Conservation (phyloP, 2,797 vertebrate species). For the Chrysocyon brachyurus region DNA sequence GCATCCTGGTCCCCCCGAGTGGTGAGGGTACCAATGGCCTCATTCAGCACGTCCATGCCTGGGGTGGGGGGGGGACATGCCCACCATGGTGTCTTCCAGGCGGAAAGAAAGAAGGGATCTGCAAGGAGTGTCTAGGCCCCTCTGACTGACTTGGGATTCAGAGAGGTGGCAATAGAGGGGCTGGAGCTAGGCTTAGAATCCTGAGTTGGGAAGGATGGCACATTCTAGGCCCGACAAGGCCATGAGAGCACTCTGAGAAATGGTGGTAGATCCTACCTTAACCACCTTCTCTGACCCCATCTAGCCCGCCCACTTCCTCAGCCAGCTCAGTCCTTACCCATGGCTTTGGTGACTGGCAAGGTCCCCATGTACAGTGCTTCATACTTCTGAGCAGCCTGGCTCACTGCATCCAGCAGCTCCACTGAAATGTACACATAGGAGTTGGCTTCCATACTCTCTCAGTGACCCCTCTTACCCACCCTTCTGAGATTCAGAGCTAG, state of each 20-base stretch:
- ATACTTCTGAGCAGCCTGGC: constrained; percentile 94
- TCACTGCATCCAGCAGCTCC: constrained; percentile 93
- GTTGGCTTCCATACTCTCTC: background rate
- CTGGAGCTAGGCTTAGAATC: background rate
- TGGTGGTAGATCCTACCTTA: background rate
- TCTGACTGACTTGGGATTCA: constrained; percentile 65
- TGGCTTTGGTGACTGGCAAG: constrained; percentile 94
- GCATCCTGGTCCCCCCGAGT: constrained; percentile 89
- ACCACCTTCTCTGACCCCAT: constrained; percentile 9
- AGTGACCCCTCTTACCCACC: background rate
- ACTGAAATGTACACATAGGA: constrained; percentile 87
- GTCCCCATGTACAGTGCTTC: constrained; percentile 95
- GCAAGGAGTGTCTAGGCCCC: background rate
- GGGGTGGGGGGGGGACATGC: constrained; percentile 17
- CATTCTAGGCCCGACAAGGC: background rate
- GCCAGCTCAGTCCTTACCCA: constrained; percentile 90
- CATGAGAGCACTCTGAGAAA: constrained; percentile 27
- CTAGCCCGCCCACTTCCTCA: background rate
- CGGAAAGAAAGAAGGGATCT: background rate
- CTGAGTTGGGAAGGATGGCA: background rate
- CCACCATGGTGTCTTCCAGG: constrained; percentile 16
- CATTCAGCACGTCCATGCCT: constrained; percentile 97
- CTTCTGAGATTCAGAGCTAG: background rate
- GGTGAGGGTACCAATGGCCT: constrained; percentile 95
- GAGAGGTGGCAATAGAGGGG: background rate